Evolutionary conservation across 2,888 invertebrate species (phyloP), one percentile per base, ranked within the genome.

Genomic region (Acanthosepion pharaonis): DNA sequence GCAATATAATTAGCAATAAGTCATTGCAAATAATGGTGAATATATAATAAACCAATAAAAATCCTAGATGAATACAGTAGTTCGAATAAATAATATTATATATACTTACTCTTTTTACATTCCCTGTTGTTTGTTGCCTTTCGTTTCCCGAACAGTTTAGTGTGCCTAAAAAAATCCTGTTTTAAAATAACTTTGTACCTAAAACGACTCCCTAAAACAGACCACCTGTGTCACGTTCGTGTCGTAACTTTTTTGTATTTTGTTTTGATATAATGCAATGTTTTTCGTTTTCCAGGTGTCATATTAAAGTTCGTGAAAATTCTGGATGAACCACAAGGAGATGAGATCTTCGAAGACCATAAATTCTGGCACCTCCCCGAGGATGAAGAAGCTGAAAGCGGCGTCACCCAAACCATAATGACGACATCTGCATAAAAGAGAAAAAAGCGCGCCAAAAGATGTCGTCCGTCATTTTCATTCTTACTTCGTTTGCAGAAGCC

Each of bases 311-410:
- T 94, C 53, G 91, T 95, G 78, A 92, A 95, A 0, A 55, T 95
- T 9, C 91, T 95, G 59, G 95, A 95, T 33, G 94, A 95, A 92
- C 95, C 95, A 9, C 20, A 53, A 1, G 95, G 95, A 0, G 93
- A 95, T 11, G 48, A 59, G 6, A 93, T 95, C n/a, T 96, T 96
- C n/a, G 96, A 96, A 48, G 96, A 96, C 91, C 64, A 94, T 15
- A 91, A 94, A 20, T 59, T 91, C 49, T 96, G 95, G 95, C 91
- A 95, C 49, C 59, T 95, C 15, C 95, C 96, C 3, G 95, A 94
- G 28, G 95, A 95, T n/a, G 95, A 95, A 51, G 91, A 91, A 25
- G 33, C 94, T 5, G 94, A 53, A 28, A 28, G 48, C 91, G 55
- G 51, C 0, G 59, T 49, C 2, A 53, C 48, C 42, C 33, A 51